Conservation (phyloP, 2,888 invertebrate species). For the Drosophila ezoana region DNA sequence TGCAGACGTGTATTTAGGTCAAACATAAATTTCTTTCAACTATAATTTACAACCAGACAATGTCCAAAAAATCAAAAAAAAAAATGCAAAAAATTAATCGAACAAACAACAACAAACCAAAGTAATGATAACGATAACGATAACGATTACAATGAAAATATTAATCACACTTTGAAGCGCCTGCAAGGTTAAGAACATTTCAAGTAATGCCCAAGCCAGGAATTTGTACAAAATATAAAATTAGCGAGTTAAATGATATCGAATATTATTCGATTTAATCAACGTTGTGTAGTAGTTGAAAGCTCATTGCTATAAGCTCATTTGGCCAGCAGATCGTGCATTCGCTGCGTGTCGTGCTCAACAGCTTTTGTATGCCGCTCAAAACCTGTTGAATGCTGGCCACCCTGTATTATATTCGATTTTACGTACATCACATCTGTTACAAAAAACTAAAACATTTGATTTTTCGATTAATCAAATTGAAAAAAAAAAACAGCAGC, state of each 20-base stretch:
- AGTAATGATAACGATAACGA: constrained; percentile 39
- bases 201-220: constrained; percentile 22
- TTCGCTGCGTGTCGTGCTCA: constrained; percentile 10
- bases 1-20: constrained; percentile 76
- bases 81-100: constrained; percentile 5
- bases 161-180: constrained; percentile 35
- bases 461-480: constrained; percentile 20
- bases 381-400: constrained; percentile 45
- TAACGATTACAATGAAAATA: constrained; percentile 37
- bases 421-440: constrained; percentile 39
- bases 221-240: constrained; percentile 28
- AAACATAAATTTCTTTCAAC: constrained; percentile 61
- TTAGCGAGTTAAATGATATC: constrained; percentile 14
- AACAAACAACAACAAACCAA: constrained; percentile 74
- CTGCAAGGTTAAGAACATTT: constrained; percentile 45
- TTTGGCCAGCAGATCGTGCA: constrained; percentile 13
- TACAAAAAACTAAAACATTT: constrained; percentile 11
- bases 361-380: constrained; percentile 43
- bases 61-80: constrained; percentile 10
- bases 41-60: constrained; percentile 52
- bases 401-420: constrained; percentile 32
- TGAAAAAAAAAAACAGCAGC: constrained; percentile 3
- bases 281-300: constrained; percentile 47
- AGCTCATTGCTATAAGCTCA: constrained; percentile 58
- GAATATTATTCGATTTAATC: constrained; percentile 27